Conservation (phyloP, 2,888 invertebrate species). For the Melitaea athalia region DNA sequence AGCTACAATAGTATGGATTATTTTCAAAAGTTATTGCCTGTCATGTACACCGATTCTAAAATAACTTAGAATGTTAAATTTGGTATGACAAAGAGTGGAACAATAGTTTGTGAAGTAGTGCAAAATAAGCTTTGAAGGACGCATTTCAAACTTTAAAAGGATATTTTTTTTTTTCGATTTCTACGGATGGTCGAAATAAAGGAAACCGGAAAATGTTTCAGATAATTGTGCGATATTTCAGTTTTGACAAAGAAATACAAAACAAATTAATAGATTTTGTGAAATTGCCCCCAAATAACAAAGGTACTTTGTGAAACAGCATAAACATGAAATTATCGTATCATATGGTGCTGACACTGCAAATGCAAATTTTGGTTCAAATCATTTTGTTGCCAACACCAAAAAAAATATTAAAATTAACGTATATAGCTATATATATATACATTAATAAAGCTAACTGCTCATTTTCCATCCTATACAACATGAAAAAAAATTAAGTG, state of each 20-base stretch:
- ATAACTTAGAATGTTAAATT: not conserved
- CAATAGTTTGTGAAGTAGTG: not conserved
- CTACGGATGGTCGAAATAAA: not conserved
- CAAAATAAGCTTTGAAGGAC: not conserved
- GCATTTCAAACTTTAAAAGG: not conserved
- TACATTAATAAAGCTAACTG: not conserved
- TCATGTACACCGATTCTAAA: not conserved
- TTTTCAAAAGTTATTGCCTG: not conserved
- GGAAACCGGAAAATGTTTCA: not conserved
- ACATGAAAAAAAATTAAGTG: not conserved
- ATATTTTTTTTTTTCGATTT: not conserved
- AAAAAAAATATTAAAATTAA: not conserved
- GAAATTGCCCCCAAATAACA: not conserved
- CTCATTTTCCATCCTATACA: not conserved
- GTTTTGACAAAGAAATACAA: not conserved
- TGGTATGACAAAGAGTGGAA: not conserved
- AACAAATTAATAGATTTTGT: not conserved
- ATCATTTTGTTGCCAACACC: not conserved
- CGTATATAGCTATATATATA: not conserved
- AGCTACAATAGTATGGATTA: not conserved
- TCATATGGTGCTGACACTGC: not conserved
- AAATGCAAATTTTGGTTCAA: not conserved
- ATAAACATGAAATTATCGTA: constrained; percentile 3
- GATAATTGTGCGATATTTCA: not conserved
- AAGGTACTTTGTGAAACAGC: not conserved